Evolutionary conservation across 1,140 invertebrate genomes (phyloP).

Genomic region (Asobara japonica): DNA sequence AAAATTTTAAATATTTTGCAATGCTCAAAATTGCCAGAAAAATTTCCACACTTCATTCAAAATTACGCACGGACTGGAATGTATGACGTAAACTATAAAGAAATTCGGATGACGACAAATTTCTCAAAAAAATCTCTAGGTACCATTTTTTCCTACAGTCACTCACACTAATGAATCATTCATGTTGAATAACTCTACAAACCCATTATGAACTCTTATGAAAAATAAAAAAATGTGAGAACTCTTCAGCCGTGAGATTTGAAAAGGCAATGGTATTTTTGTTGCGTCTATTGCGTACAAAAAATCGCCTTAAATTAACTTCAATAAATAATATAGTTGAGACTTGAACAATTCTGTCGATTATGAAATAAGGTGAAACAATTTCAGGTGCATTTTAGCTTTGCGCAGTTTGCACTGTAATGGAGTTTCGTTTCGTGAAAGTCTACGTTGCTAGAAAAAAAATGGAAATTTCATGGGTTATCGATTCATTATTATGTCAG

Average conservation of each 20-base stretch:
- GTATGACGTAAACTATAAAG: conserved; percentile 8
- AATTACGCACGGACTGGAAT: background rate
- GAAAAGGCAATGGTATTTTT: background rate
- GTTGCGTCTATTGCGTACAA: background rate
- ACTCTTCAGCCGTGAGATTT: background rate
- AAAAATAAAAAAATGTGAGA: conserved; percentile 14
- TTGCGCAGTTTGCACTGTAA: background rate
- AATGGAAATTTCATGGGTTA: too few species aligned
- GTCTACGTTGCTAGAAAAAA: too few species aligned
- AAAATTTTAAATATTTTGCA: too few species aligned
- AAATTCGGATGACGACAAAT: too few species aligned
- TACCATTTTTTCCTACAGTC: too few species aligned
- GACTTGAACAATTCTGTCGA: conserved; percentile 6
- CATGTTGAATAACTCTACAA: too few species aligned
- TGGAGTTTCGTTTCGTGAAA: background rate
- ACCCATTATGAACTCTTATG: too few species aligned
- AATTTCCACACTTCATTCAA: too few species aligned
- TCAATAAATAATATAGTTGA: conserved; percentile 3
- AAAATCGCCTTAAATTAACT: conserved; percentile 2
- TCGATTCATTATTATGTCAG: too few species aligned
- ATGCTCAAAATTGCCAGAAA: too few species aligned
- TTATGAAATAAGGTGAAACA: background rate
- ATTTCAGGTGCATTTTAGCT: background rate
- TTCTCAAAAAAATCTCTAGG: too few species aligned
- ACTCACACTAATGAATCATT: too few species aligned